Percentiles rank a stretch among this genome's conserved stretches.
Evolutionary conservation across 2,888 invertebrate species (phyloP).

Genomic region (Hydriomena furcata): DNA sequence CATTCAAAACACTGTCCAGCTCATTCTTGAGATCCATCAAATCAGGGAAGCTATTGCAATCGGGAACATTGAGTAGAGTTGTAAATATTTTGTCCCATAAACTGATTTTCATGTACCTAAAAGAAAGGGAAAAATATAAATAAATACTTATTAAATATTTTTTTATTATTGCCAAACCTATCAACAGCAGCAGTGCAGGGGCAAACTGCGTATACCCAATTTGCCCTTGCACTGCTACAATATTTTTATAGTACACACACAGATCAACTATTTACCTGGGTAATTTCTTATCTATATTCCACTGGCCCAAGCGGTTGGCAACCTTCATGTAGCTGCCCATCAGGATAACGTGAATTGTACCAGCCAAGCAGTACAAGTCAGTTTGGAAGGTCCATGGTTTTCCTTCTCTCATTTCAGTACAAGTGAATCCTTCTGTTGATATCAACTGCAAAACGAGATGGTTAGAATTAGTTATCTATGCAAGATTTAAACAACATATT

Average conservation of each 20-base stretch:
- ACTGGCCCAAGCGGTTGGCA: constrained; percentile 84
- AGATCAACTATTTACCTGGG: constrained; percentile 85
- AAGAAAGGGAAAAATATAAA: constrained; percentile 35
- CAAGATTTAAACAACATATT: neutral
- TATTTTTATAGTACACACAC: neutral
- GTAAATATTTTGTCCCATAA: constrained; percentile 93
- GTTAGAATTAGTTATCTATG: neutral
- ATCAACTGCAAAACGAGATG: constrained; percentile 81
- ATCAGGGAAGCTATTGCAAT: constrained; percentile 90
- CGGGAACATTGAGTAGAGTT: constrained; percentile 90
- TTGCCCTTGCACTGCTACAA: too few species aligned
- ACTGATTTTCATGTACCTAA: constrained; percentile 87
- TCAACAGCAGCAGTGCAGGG: too few species aligned
- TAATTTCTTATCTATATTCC: constrained; percentile 88
- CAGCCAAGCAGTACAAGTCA: constrained; percentile 95
- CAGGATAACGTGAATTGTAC: constrained; percentile 93
- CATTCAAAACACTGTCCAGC: constrained; percentile 66
- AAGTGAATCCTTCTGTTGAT: constrained; percentile 90
- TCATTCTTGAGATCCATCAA: constrained; percentile 83
- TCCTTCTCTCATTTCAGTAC: constrained; percentile 95
- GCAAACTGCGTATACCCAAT: too few species aligned
- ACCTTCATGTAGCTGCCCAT: constrained; percentile 96
- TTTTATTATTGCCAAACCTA: too few species aligned
- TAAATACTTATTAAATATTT: neutral
- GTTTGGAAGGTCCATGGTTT: constrained; percentile 97